These are phyloP conservation scores for Tipula confusa DNA, from an alignment of 2,888 invertebrate species.

Conservation along the genomic window DNA sequence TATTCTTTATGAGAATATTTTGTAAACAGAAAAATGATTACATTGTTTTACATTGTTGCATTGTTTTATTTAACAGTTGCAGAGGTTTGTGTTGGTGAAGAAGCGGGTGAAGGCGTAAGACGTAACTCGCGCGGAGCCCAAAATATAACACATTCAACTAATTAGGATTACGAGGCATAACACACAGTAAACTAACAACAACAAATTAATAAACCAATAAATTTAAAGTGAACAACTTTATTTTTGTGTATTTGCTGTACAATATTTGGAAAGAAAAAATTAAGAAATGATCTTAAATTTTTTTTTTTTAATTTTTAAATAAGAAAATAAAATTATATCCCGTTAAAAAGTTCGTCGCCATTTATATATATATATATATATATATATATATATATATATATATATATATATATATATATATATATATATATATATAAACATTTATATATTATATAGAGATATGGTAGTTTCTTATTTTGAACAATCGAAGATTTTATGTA, in stretches of 20 bases:
- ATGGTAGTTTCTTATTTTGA: neutral
- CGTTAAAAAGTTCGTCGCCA: constrained; percentile 8
- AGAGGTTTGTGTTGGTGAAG: no score
- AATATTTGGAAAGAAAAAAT: neutral
- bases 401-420: neutral
- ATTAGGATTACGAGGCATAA: constrained; percentile 9
- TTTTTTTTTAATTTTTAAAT: no score
- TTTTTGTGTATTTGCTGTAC: neutral
- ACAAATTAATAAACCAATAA: neutral
- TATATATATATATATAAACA: no score
- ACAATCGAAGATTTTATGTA: neutral
- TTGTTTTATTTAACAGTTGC: no score
- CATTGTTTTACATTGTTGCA: no score
- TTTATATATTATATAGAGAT: no score
- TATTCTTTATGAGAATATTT: no score
- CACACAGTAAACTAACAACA: neutral
- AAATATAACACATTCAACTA: neutral
- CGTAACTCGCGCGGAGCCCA: neutral
- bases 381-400: neutral
- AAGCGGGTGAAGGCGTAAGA: no score
- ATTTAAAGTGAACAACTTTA: constrained; percentile 3
- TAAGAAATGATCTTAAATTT: constrained; percentile 1
- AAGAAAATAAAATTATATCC: neutral
- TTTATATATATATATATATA: neutral
- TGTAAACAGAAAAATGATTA: no score